phyloP scores from a whole-genome alignment of 64 coral and sea anemone genomes.

The Pocillopora verrucosa region DNA sequence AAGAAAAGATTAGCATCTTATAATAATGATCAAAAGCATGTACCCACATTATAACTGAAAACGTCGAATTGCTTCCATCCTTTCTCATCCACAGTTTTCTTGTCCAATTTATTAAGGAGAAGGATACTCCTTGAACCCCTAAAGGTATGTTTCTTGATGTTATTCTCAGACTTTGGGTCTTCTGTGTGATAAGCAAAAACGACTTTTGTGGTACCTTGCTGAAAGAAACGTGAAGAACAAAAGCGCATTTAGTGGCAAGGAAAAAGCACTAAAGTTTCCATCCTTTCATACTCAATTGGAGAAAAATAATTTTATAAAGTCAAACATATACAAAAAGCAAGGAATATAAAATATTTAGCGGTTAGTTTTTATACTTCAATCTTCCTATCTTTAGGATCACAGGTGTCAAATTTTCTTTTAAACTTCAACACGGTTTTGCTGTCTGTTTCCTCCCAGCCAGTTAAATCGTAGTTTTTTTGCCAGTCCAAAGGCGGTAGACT shows the following conservation, averaged over 20 bases:
- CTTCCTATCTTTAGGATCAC: slow-evolving; percentile 24
- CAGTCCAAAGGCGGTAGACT: slow-evolving; percentile 8
- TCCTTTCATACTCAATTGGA: too few species aligned
- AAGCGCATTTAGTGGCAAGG: too few species aligned
- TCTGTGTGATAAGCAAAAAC: slow-evolving; percentile 49
- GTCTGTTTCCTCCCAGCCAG: slow-evolving; percentile 8
- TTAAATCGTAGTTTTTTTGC: slow-evolving; percentile 33
- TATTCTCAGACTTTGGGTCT: neutral
- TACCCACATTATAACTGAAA: neutral
- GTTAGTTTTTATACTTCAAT: slow-evolving; percentile 1
- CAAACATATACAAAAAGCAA: neutral
- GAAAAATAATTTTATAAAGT: neutral
- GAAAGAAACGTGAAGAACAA: neutral
- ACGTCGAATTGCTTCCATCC: slow-evolving; percentile 29
- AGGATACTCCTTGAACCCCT: slow-evolving; percentile 40
- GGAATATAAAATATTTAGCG: neutral
- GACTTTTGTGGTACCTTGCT: slow-evolving; percentile 68
- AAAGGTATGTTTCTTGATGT: slow-evolving; percentile 20
- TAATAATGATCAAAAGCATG: neutral
- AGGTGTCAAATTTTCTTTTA: slow-evolving; percentile 50
- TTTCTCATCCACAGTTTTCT: slow-evolving; percentile 3
- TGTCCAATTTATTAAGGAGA: slow-evolving; percentile 43
- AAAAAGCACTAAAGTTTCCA: too few species aligned
- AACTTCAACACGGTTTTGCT: slow-evolving; percentile 39
- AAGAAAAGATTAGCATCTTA: too few species aligned